Evolutionary conservation across 2,113 vertebrate species (phyloP), one percentile per base, ranked within the genome.

Genomic region (Genyomyrus donnyi): DNA sequence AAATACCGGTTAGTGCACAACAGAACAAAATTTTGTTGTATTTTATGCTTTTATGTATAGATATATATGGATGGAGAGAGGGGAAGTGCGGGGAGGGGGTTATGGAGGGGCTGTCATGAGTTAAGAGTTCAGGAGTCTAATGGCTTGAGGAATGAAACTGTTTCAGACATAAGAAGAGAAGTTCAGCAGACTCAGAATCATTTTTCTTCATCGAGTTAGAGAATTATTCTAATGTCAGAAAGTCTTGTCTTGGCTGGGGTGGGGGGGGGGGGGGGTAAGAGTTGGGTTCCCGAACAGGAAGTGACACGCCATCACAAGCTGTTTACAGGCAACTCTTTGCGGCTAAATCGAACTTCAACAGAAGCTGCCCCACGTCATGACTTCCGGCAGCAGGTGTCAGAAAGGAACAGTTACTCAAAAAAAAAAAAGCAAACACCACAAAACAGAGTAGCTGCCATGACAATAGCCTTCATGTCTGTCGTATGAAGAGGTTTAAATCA

Each of bases 311-410:
- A 74, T n/a, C 58, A 19, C 56, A 39, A 49, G 88, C 88, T 88
- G 88, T 88, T 74, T 66, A 48, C 42, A 66, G 42, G 42, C 88
- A 74, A 17, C 58, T 13, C 58, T 88, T 62, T 48, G 58, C 13
- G 66, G 88, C 62, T 62, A 4, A 21, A 49, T 17, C 19, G 6
- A 56, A 31, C 49, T 62, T 46, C 21, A 27, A 10, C 88, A 49
- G 88, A 88, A 74, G 24, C 58, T 13, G 5, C 5, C 58, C 10
- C n/a, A 62, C 53, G 56, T 88, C 87, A 88, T 5, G 17, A 52
- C 87, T 88, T 88, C 87, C 87, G 42, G 87, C 10, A 15, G 87
- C 86, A 87, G 86, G 86, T 87, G 49, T 87, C 86, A 87, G 49
- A 53, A 56, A 52, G 31, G 27, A 87, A 50, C 49, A 35, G 49